Percentiles rank a stretch among this genome's conserved stretches.
Evolutionary conservation across 2,888 invertebrate genomes (phyloP).

Genomic region (Agrenia bidenticulata): DNA sequence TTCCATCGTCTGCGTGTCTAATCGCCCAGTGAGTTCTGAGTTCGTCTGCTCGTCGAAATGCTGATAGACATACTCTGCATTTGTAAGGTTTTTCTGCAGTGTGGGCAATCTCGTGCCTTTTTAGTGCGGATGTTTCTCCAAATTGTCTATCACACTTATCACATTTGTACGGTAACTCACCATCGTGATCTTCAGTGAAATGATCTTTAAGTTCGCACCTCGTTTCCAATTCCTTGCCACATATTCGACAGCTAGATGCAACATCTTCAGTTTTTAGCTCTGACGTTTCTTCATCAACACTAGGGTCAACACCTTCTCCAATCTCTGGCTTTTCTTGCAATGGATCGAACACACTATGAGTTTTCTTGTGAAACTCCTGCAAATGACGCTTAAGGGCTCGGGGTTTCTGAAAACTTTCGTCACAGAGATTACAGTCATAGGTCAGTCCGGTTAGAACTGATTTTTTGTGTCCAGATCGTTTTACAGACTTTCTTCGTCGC

Average conservation of each 20-base stretch:
- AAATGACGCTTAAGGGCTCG: not conserved
- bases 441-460: not conserved
- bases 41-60: slow-evolving; percentile 1
- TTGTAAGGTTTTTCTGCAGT: not conserved
- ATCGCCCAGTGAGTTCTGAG: not conserved
- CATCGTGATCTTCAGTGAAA: slow-evolving; percentile 9
- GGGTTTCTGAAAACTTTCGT: slow-evolving; percentile 1
- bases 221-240: not conserved
- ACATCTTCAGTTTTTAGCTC: not conserved
- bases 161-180: slow-evolving; percentile 15
- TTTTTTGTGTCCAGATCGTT: not conserved
- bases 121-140: not conserved
- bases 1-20: not conserved
- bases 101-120: not conserved
- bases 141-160: slow-evolving; percentile 21
- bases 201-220: not conserved
- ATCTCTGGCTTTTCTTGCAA: not conserved
- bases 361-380: slow-evolving; percentile 2
- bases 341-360: not conserved
- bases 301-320: not conserved
- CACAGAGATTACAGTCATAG: slow-evolving; percentile 20
- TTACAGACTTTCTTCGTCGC: not conserved
- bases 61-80: not conserved
- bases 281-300: not conserved
- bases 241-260: not conserved